Evolutionary conservation across 2,797 vertebrate species (phyloP).

Genomic region (Alca torda): DNA sequence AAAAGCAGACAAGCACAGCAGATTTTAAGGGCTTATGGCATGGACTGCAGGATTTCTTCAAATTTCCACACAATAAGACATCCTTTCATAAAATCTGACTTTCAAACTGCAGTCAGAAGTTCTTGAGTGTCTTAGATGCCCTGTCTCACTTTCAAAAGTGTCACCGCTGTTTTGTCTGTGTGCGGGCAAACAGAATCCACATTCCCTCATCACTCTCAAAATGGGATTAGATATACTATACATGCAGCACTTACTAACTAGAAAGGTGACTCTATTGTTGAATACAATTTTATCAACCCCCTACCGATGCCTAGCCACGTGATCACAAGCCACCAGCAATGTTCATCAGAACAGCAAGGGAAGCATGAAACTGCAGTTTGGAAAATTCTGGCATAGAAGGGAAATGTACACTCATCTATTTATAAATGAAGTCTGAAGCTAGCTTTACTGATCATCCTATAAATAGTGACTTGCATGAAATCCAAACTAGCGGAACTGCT

Average conservation of each 20-base stretch:
- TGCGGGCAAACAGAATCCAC: not conserved
- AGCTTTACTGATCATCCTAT: slow-evolving; percentile 4
- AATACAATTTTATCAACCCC: not conserved
- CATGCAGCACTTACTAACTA: not conserved
- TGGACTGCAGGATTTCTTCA: not conserved
- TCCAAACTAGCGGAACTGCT: not conserved
- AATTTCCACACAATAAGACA: not conserved
- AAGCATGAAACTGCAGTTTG: not conserved
- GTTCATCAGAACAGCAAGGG: not conserved
- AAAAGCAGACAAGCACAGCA: not conserved
- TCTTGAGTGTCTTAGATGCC: not conserved
- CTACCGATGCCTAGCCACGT: not conserved
- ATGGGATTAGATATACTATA: fast-evolving
- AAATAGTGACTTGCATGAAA: slow-evolving; percentile 16
- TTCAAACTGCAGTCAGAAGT: not conserved
- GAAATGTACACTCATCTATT: slow-evolving; percentile 14
- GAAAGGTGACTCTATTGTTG: not conserved
- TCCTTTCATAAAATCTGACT: not conserved
- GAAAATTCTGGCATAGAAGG: not conserved
- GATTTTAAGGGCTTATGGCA: not conserved
- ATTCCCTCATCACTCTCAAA: not conserved
- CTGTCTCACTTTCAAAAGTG: not conserved
- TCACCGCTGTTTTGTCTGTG: not conserved
- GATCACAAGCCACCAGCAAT: not conserved
- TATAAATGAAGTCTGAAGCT: slow-evolving; percentile 39